Evolutionary conservation across 2,888 invertebrate species (phyloP).

Genomic region (Athalia cordata): DNA sequence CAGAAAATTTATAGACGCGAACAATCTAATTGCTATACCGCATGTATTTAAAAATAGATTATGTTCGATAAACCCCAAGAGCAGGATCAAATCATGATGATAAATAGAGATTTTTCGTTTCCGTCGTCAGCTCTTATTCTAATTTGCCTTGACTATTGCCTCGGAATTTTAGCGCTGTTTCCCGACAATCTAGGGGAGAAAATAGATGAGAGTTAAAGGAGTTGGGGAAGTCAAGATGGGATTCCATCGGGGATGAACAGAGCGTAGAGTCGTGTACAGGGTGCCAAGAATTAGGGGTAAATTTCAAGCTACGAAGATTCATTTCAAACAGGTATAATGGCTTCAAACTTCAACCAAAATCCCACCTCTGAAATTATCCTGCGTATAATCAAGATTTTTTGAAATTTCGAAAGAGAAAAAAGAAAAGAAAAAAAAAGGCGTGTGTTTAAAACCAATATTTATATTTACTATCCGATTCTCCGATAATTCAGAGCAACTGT

Average conservation of each 20-base stretch:
- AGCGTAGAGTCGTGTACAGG: background rate
- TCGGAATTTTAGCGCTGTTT: slow-evolving; percentile 7
- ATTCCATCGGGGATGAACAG: slow-evolving; percentile 18
- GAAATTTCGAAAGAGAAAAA: background rate
- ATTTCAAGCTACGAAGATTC: slow-evolving; percentile 20
- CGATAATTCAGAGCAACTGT: background rate
- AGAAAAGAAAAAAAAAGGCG: no score
- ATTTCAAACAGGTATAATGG: slow-evolving; percentile 21
- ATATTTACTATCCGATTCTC: background rate
- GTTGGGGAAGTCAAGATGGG: slow-evolving; percentile 6
- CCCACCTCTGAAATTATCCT: no score
- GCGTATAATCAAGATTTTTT: background rate
- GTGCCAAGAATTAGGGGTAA: slow-evolving; percentile 19
- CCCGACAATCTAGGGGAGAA: background rate
- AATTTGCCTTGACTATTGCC: slow-evolving; percentile 25
- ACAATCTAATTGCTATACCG: no score
- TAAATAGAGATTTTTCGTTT: slow-evolving; percentile 22
- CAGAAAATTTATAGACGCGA: no score
- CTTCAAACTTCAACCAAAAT: background rate
- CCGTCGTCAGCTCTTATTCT: slow-evolving; percentile 21
- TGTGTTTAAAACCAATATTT: no score
- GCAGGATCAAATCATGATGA: no score
- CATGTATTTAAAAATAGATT: no score
- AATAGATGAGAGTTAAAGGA: slow-evolving; percentile 26
- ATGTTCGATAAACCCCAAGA: no score